These are phyloP conservation scores for Thaumatotibia leucotreta DNA, from an alignment of 1,140 invertebrate genomes.

Conservation along the genomic window DNA sequence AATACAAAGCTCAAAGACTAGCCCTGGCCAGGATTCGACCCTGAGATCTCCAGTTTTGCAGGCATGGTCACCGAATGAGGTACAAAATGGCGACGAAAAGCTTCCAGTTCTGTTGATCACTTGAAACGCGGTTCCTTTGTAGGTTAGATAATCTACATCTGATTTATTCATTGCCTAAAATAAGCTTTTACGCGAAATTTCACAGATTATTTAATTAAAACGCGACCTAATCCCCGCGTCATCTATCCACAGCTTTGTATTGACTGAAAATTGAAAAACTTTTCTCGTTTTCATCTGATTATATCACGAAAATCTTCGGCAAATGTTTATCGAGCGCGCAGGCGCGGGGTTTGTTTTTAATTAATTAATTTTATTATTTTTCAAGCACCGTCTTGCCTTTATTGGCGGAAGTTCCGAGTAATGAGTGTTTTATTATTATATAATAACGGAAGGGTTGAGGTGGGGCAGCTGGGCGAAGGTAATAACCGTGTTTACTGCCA, in stretches of 20 bases:
- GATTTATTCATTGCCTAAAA: not conserved
- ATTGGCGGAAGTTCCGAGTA: slow-evolving; percentile 59
- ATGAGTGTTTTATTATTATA: slow-evolving; percentile 73
- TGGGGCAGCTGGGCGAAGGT: slow-evolving; percentile 53
- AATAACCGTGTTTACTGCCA: slow-evolving; percentile 27
- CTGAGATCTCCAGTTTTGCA: no score
- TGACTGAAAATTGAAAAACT: slow-evolving; percentile 68
- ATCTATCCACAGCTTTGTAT: slow-evolving; percentile 42
- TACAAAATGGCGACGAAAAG: no score
- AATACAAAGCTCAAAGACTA: no score
- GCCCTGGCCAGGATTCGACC: no score
- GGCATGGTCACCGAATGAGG: no score
- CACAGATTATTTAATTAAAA: slow-evolving; percentile 51
- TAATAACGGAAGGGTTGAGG: slow-evolving; percentile 67
- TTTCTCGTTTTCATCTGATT: slow-evolving; percentile 62
- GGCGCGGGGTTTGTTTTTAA: slow-evolving; percentile 59
- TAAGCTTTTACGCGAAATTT: slow-evolving; percentile 14
- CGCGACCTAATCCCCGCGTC: slow-evolving; percentile 41
- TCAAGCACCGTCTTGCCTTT: slow-evolving; percentile 60
- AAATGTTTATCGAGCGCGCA: slow-evolving; percentile 56
- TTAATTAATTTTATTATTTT: slow-evolving; percentile 74
- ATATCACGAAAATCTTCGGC: slow-evolving; percentile 53
- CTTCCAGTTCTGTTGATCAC: no score
- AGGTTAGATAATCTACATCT: not conserved
- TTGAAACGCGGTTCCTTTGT: not conserved